Evolutionary conservation across 2,888 invertebrate species (phyloP), one percentile per base, ranked within the genome.

Genomic region (Doris montereyensis): DNA sequence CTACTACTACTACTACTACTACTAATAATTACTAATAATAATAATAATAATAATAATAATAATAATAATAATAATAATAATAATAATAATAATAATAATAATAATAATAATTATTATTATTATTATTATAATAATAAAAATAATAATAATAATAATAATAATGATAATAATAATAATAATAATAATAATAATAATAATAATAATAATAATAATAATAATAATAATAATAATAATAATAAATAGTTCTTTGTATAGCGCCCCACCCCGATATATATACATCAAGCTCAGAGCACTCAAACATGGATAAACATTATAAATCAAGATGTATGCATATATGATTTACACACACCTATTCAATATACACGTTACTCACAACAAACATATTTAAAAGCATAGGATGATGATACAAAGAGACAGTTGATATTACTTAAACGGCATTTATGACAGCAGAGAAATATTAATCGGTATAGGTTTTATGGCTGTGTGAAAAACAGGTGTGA

Each of bases 1-100:
- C 62, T 62, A 62, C 62, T 62, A 62, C 62, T 62, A 41, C 52
- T 41, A 41, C 52, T 41, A 41, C 52, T 41, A 41, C 52, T 41
- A 41, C 52, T 41, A 41, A 5, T 41, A 41, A n/a, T n/a, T n/a
- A n/a, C n/a, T 41, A 17, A 41, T 41, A 17, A 41, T 41, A 17
- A 41, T 41, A 17, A 41, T 41, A 17, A 41, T 41, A 41, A 41
- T 41, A 41, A 41, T 41, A 41, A 41, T 41, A 41, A 41, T 41
- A 41, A 10, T 41, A 41, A 41, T 41, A 17, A 41, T 41, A 41
- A 41, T 41, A 41, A 41, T 41, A 41, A 10, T 41, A 41, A 10
- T 41, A 41, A 10, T 41, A 41, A 41, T 41, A 17, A 41, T 41
- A 41, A 10, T 41, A 41, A 41, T 41, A 41, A 41, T 41, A 41